Conservation (phyloP, 2,113 vertebrate species). For the Psephotus haematonotus region DNA sequence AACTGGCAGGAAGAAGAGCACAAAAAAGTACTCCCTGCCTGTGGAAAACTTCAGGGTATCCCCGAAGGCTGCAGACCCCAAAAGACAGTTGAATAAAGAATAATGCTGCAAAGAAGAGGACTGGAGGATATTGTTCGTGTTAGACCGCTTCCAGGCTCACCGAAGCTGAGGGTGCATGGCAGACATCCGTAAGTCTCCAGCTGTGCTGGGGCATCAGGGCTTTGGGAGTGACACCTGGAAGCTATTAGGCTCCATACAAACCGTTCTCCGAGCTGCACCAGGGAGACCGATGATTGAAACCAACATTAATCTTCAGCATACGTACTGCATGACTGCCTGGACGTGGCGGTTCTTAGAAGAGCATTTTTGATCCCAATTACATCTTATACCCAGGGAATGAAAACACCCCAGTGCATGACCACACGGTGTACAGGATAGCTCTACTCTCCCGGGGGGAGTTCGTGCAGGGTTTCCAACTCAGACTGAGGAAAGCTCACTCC, state of each 20-base stretch:
- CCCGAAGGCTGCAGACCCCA: background rate
- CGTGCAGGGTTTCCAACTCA: background rate
- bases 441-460: background rate
- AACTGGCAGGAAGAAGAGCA: background rate
- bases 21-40: background rate
- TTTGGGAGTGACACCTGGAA: background rate
- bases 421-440: rapidly evolving
- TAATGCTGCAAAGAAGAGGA: background rate
- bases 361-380: background rate
- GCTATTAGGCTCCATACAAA: background rate
- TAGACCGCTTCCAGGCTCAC: background rate
- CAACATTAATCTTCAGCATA: background rate
- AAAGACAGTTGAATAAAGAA: background rate
- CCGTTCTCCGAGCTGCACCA: background rate
- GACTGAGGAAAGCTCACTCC: background rate
- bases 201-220: background rate
- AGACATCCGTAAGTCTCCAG: background rate
- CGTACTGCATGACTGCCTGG: background rate
- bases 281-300: background rate
- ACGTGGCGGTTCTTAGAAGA: background rate
- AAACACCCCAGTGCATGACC: background rate
- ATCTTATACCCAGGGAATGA: background rate
- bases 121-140: background rate
- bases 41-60: background rate
- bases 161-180: background rate